Conservation (phyloP, 2,113 vertebrate species). For the Vombatus ursinus region DNA sequence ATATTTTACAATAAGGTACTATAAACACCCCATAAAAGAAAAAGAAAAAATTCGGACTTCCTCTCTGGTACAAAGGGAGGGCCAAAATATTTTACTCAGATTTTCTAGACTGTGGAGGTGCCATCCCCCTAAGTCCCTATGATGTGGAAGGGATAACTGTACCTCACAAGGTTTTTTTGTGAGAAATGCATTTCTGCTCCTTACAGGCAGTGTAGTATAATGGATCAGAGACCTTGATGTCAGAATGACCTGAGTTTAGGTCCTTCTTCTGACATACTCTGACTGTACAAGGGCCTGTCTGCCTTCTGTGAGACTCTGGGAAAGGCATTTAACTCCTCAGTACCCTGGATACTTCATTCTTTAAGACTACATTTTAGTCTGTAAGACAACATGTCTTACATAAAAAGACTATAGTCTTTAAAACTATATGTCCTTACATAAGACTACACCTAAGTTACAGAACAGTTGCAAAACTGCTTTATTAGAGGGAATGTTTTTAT, state of each 20-base stretch:
- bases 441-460: neutral
- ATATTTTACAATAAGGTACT: no score
- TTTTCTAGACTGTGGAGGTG: no score
- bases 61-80: no score
- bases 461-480: neutral
- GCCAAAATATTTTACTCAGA: no score
- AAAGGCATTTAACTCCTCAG: neutral
- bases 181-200: neutral
- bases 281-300: no score
- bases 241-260: neutral
- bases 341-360: neutral
- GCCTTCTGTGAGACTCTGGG: neutral
- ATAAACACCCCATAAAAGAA: no score
- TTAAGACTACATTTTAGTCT: neutral
- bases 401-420: neutral
- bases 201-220: neutral
- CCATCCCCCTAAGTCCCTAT: no score
- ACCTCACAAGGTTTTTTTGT: neutral
- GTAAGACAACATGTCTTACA: no score
- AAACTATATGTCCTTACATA: no score
- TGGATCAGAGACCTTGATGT: neutral
- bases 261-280: no score
- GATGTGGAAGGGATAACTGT: no score
- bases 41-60: no score
- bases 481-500: neutral